A percentile compares a stretch with the other conserved stretches of the same genome.
Conservation (phyloP, 2,888 invertebrate species). For the Uloborus plumipes region DNA sequence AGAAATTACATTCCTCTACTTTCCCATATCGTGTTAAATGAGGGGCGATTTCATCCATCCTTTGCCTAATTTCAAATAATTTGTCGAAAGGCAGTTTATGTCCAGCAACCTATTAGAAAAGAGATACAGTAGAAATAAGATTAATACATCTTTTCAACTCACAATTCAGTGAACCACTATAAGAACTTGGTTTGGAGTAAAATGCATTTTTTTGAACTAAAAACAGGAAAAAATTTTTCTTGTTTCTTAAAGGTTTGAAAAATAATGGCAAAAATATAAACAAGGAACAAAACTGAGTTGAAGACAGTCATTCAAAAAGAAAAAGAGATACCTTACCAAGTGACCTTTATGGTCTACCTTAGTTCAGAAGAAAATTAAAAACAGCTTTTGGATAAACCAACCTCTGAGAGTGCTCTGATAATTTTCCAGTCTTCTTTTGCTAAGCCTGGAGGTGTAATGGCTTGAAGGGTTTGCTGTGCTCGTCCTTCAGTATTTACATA, state of each 20-base stretch:
- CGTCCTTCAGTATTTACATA: slow-evolving; percentile 98
- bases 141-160: not conserved
- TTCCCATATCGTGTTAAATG: slow-evolving; percentile 74
- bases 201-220: too few species aligned
- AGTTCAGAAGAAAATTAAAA: not conserved
- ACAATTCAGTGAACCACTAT: too few species aligned
- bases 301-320: too few species aligned
- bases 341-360: too few species aligned
- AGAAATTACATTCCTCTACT: slow-evolving; percentile 87
- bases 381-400: slow-evolving; percentile 71
- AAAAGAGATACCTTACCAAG: too few species aligned
- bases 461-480: slow-evolving; percentile 88
- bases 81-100: slow-evolving; percentile 87
- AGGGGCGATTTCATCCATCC: slow-evolving; percentile 79
- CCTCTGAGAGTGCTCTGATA: slow-evolving; percentile 94
- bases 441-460: slow-evolving; percentile 90
- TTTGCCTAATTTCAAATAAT: slow-evolving; percentile 83
- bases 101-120: slow-evolving; percentile 73
- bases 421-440: slow-evolving; percentile 99
- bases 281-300: too few species aligned
- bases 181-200: too few species aligned
- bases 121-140: not conserved
- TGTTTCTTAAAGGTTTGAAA: too few species aligned
- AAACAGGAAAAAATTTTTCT: too few species aligned
- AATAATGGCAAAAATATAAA: too few species aligned